Evolutionary conservation across 1,140 invertebrate species (phyloP).

Genomic region (Aphis gossypii): DNA sequence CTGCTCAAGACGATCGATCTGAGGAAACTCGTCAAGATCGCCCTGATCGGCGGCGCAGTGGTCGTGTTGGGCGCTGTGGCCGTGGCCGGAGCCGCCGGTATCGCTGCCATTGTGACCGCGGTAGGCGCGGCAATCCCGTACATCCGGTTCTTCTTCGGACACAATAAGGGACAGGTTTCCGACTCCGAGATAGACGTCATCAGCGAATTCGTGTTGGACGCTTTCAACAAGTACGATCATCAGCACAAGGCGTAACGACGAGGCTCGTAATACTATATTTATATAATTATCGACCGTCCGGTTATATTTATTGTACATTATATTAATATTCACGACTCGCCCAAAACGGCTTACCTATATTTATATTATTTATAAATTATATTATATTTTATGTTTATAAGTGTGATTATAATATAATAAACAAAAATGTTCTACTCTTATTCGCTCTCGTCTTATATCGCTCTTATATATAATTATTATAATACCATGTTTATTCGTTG

Average conservation of each 20-base stretch:
- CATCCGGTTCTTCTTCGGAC: not conserved
- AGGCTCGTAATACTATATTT: not conserved
- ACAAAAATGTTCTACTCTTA: not conserved
- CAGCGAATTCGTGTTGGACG: not conserved
- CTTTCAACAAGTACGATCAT: not conserved
- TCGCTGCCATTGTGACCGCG: not conserved
- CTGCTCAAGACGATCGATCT: not conserved
- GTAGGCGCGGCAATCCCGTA: not conserved
- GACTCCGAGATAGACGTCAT: not conserved
- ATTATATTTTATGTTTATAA: not conserved
- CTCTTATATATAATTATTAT: not conserved
- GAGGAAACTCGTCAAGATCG: not conserved
- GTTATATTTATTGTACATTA: not conserved
- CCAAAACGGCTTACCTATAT: not conserved
- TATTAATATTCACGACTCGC: not conserved
- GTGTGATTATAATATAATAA: not conserved
- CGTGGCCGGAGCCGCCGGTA: not conserved
- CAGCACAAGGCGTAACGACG: not conserved
- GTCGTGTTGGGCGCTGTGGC: not conserved
- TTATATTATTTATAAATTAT: slow-evolving; percentile 1
- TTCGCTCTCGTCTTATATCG: not conserved
- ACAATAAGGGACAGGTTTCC: not conserved
- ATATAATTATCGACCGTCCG: not conserved
- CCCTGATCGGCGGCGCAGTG: not conserved
- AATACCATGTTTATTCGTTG: no score